Base-by-base conservation (phyloP, 2,797 vertebrate species). In the Propithecus perrieri region DNA sequence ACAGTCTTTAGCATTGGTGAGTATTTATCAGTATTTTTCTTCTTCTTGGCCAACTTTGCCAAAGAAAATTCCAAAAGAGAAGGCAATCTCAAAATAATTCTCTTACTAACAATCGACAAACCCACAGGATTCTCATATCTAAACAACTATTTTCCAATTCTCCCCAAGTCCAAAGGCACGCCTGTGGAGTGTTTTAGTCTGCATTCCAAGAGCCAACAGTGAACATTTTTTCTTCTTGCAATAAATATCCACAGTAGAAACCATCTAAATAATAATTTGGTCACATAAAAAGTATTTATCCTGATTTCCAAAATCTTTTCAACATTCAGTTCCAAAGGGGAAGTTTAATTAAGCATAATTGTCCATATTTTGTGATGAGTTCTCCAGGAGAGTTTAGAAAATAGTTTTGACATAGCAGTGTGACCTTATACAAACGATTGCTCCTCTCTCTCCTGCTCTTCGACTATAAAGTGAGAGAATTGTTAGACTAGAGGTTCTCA, bases 31-130 rank as follows among this genome's bases (percentile, higher is more conserved):
- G 65, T 30, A 33, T 33, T 87, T 28, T 65, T 50, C 72, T 95
- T 93, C 22, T 80, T 89, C 84, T 85, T 96, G 59, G 38, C 15
- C 71, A 91, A 72, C 26, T 83, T 7, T 79, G 38, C 83, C 81
- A 91, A 91, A 92, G 61, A 85, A 89, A 81, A 93, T 90, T 63
- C 35, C 35, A 67, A 43, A 90, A 78, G 9, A 95, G 46, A 93
- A 72, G 38, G 6, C 46, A 95, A 67, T 76, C 46, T 89, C 74
- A 97, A 97, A 95, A 88, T 79, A 95, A 89, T 89, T 89, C 30
- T 55, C 57, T 93, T 85, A 86, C 48, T 69, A 92, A 43, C 83
- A 78, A 81, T 84, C 55, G 85, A 93, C 48, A 78, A 92, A 85
- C 22, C 28, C 65, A 92, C 4, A 79, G 50, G 65, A 80, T 85